Evolutionary conservation across 2,113 vertebrate species (phyloP), one percentile per base, ranked within the genome.

Genomic region (Verasper variegatus): DNA sequence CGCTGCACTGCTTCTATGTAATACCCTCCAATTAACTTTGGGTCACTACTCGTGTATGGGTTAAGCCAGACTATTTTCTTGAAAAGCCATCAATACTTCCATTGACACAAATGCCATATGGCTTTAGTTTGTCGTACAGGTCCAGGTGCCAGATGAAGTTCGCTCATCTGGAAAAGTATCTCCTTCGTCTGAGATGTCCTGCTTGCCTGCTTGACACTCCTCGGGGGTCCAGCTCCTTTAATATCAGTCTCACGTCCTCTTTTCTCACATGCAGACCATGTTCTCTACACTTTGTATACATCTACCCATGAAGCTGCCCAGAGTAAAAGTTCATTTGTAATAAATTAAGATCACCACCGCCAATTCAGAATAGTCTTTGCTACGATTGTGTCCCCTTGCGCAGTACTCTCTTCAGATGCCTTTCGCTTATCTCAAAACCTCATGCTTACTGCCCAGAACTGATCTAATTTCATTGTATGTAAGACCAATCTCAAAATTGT

Each of bases 101-200:
- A 56, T 47, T 73, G 49, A 67, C 40, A n/a, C 26, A 79, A 17
- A 71, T n/a, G 23, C 55, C 69, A 80, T 62, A 62, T 52, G 55
- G 70, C 20, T 68, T 75, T 14, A 81, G 47, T 62, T 81, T 59
- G 0, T 74, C 15, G 8, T 24, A 76, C 0, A 45, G 76, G 42
- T 47, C 42, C 9, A 47, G 42, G 13, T 47, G 42, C 42, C 42
- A 47, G 42, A 47, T 47, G 14, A 61, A 76, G 6, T 81, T 78
- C 0, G 67, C 66, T 5, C 77, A 66, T 31, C 47, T 58, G 20
- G 40, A 67, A 15, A 76, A 68, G 21, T 68, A 62, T 14, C 24
- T 60, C 52, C 52, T 2, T 17, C 27, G 3, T 47, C 54, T 35
- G 23, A 72, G 71, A 14, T 63, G 49, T 18, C 37, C 23, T 57